phyloP scores from a whole-genome alignment of 2,797 vertebrate genomes.

The Hippoglossus hippoglossus region DNA sequence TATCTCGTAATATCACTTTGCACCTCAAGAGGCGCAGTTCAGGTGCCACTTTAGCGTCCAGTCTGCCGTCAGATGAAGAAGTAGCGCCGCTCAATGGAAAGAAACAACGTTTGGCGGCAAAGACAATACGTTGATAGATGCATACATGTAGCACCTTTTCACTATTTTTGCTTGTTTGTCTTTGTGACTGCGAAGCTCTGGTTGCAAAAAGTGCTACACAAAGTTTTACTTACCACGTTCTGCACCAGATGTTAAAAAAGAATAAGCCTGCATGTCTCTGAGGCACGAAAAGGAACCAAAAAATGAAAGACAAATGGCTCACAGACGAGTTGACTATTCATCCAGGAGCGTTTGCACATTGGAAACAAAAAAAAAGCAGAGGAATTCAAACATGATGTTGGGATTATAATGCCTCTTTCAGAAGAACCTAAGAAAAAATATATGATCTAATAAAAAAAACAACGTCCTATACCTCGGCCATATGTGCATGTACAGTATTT shows the following conservation, averaged over 20 bases:
- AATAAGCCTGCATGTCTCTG: neutral
- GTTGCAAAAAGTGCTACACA: neutral
- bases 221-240: neutral
- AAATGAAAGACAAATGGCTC: neutral
- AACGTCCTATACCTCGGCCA: constrained; percentile 8
- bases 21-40: too few relatives aligned
- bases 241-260: neutral
- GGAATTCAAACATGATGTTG: constrained; percentile 6
- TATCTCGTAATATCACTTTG: too few relatives aligned
- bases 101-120: neutral
- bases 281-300: neutral
- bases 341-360: constrained; percentile 3
- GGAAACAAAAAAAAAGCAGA: constrained; percentile 18
- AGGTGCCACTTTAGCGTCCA: too few relatives aligned
- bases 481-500: constrained; percentile 20
- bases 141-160: neutral
- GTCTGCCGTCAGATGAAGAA: too few relatives aligned
- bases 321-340: neutral
- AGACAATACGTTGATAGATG: too few relatives aligned
- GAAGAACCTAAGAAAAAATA: neutral
- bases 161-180: neutral
- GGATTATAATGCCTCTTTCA: constrained; percentile 15
- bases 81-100: neutral
- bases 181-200: neutral
- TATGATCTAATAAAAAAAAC: constrained; percentile 18